phyloP scores from a whole-genome alignment of 92 coral and sea anemone genomes.

The Paragorgia papillata region DNA sequence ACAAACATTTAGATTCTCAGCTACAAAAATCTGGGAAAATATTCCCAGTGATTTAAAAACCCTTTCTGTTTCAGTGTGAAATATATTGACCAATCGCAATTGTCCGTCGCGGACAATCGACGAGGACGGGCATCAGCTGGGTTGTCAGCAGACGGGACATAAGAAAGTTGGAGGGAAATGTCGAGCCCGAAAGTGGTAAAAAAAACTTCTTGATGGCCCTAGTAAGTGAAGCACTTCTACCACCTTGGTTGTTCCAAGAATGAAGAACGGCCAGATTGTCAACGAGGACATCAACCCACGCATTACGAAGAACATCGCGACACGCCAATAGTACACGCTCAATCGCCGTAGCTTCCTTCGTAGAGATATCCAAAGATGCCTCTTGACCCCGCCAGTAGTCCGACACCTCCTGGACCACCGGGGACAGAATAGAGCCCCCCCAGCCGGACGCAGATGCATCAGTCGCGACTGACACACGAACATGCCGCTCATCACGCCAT shows the following conservation, averaged over 20 bases:
- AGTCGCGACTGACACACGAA: slow-evolving; percentile 44
- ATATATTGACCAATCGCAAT: too few species aligned
- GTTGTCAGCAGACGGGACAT: slow-evolving; percentile 33
- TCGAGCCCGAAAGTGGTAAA: slow-evolving; percentile 35
- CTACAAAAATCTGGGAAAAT: too few species aligned
- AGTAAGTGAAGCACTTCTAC: slow-evolving; percentile 49
- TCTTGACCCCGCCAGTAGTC: slow-evolving; percentile 59
- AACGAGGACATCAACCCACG: slow-evolving; percentile 52
- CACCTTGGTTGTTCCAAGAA: slow-evolving; percentile 56
- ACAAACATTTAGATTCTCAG: too few species aligned
- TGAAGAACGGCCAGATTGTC: slow-evolving; percentile 61
- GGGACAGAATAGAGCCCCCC: slow-evolving; percentile 47
- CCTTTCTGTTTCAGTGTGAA: too few species aligned
- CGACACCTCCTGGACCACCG: slow-evolving; percentile 6
- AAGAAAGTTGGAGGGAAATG: too few species aligned
- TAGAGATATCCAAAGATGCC: slow-evolving; percentile 37
- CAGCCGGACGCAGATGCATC: slow-evolving; percentile 74
- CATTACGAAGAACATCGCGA: slow-evolving; percentile 15
- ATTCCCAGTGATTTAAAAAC: too few species aligned
- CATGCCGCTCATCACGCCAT: slow-evolving; percentile 45
- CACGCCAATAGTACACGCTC: too few species aligned
- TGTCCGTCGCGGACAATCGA: slow-evolving; percentile 39
- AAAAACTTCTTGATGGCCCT: slow-evolving; percentile 44
- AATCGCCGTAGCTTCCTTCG: slow-evolving; percentile 35
- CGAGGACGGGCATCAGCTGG: slow-evolving; percentile 60